Conservation (phyloP, 2,888 invertebrate genomes). For the Blera fallax region DNA sequence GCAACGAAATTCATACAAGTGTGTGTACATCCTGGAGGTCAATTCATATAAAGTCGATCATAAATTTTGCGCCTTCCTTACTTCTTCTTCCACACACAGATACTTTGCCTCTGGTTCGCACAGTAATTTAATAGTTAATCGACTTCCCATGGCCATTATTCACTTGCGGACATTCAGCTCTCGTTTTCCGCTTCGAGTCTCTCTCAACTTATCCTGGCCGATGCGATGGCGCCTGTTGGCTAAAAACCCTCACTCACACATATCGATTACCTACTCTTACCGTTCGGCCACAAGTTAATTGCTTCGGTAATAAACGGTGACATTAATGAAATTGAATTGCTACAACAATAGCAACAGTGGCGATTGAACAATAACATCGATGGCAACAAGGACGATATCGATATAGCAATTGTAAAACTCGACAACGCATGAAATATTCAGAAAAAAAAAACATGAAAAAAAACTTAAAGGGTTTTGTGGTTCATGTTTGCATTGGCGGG, state of each 20-base stretch:
- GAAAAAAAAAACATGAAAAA: conserved; percentile 10
- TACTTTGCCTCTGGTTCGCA: conserved; percentile 28
- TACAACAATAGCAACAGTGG: conserved; percentile 44
- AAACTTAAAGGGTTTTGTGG: background rate
- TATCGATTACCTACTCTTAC: conserved; percentile 36
- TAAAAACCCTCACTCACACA: conserved; percentile 23
- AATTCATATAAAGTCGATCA: background rate
- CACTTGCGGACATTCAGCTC: conserved; percentile 35
- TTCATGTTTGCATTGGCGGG: conserved; percentile 17
- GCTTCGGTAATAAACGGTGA: conserved; percentile 67
- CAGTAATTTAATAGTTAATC: conserved; percentile 69
- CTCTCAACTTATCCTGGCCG: background rate
- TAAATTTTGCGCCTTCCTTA: background rate
- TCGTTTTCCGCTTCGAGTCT: background rate
- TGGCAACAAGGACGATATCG: conserved; percentile 30
- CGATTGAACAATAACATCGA: background rate
- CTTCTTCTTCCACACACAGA: background rate
- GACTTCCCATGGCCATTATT: conserved; percentile 58
- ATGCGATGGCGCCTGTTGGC: background rate
- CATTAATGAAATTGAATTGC: conserved; percentile 67
- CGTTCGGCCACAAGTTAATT: conserved; percentile 66
- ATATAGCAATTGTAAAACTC: conserved; percentile 30
- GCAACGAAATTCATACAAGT: background rate
- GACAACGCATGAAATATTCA: conserved; percentile 55
- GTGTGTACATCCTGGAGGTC: background rate